A percentile compares a stretch with the other conserved stretches of the same genome.
Evolutionary conservation across 2,888 invertebrate species (phyloP).

Genomic region (Hypolimnas misippus): DNA sequence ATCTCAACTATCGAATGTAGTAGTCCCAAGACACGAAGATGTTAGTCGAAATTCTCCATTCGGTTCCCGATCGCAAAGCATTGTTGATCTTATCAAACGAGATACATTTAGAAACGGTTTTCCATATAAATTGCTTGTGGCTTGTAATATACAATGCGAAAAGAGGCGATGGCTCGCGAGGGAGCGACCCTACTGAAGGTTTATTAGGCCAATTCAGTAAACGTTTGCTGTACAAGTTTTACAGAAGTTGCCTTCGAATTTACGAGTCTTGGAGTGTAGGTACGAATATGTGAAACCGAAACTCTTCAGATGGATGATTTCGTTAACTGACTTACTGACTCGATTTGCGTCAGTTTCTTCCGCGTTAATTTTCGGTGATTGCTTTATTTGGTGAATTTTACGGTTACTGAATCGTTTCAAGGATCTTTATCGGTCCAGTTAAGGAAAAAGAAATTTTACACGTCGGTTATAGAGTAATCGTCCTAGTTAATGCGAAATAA

Average conservation of each 20-base stretch:
- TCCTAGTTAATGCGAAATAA: too few species aligned
- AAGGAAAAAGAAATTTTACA: too few species aligned
- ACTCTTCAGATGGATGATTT: not conserved
- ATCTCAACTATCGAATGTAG: conserved; percentile 40
- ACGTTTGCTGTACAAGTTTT: conserved; percentile 48
- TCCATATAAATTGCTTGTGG: conserved; percentile 70
- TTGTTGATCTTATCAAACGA: conserved; percentile 59
- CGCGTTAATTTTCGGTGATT: too few species aligned
- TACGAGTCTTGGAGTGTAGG: conserved; percentile 36
- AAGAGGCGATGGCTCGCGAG: conserved; percentile 62
- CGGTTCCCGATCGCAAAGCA: conserved; percentile 43
- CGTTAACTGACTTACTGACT: too few species aligned
- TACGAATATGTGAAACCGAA: conserved; percentile 19
- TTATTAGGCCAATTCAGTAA: conserved; percentile 51
- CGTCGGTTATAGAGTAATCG: too few species aligned
- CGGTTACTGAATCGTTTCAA: too few species aligned
- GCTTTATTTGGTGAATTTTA: too few species aligned
- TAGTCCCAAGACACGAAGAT: conserved; percentile 40
- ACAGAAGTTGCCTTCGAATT: conserved; percentile 40
- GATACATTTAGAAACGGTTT: conserved; percentile 64
- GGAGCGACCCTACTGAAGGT: conserved; percentile 54
- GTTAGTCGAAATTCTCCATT: conserved; percentile 42
- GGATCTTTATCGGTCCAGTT: too few species aligned
- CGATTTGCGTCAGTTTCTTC: too few species aligned
- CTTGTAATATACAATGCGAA: conserved; percentile 61